phyloP scores from a whole-genome alignment of 2,888 invertebrate species.

The Chesias legatella region DNA sequence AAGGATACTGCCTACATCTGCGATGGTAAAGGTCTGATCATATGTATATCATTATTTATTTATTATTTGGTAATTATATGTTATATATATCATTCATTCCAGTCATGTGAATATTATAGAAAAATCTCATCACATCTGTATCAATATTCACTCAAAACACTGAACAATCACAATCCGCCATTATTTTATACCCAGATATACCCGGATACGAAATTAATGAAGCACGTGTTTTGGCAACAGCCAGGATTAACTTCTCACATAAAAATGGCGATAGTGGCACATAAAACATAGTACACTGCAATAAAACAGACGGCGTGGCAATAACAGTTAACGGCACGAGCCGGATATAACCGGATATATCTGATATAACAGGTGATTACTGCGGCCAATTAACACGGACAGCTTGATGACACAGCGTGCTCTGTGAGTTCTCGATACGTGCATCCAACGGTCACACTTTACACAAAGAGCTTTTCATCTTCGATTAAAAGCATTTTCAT shows the following conservation, averaged over 20 bases:
- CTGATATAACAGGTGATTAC: conserved; percentile 53
- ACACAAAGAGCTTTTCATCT: no score
- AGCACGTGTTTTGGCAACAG: conserved; percentile 23
- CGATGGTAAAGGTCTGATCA: no score
- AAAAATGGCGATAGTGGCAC: conserved; percentile 20
- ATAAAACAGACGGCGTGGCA: conserved; percentile 44
- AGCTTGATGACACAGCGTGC: conserved; percentile 27
- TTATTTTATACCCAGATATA: conserved; percentile 4
- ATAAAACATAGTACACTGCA: conserved; percentile 40
- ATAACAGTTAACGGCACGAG: conserved; percentile 48
- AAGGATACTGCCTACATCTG: no score
- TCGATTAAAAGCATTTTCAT: no score
- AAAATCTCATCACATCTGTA: no score
- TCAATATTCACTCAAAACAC: no score
- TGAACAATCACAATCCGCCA: conserved; percentile 4
- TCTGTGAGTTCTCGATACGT: no score
- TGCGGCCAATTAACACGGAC: conserved; percentile 45
- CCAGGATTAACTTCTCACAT: conserved; percentile 21
- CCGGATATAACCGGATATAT: conserved; percentile 35
- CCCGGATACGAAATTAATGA: conserved; percentile 15
- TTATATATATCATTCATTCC: no score
- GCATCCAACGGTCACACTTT: no score
- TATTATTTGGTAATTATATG: no score
- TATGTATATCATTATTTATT: no score
- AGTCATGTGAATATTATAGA: no score